Base-by-base conservation (phyloP, 2,888 invertebrate species). In the Graphium colonna region DNA sequence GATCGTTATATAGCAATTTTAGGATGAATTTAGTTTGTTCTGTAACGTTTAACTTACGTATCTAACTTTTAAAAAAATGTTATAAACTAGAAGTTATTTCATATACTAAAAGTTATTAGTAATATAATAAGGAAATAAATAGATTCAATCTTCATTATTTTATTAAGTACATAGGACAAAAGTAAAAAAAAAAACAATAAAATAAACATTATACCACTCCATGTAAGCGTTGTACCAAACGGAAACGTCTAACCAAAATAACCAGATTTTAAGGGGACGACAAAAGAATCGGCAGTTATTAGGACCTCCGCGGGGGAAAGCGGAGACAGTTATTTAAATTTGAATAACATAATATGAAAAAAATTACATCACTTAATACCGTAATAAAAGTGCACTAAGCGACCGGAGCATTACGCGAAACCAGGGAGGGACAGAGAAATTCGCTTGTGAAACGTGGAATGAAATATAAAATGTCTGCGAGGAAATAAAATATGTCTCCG, bases 241-340 rank as follows among this genome's bases (percentile, higher is more conserved):
- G 77, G 79, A 81, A 85, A 82, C 73, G 73, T 77, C 79, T 74
- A 79, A 82, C 81, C 78, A 79, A 83, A 84, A 82, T 81, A 86
- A 79, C 75, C 77, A 79, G 85, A 85, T 84, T 83, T 69, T 55
- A 75, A 72, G 83, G 82, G 84, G 79, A 40, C 53, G 83, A 76
- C 76, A 79, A 80, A 84, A 88, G 84, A 85, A 83, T 81, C 75
- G 76, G 74, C 72, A 77, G 78, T 79, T 78, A 81, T 75, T 77
- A 76, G 79, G 75, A 82, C 79, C 77, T 77, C 71, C 69, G 73
- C 75, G 69, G 79, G 87, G 88, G 88, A 84, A 85, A 87, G 83
- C 79, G 83, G 85, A 90, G 90, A 90, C 90, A 90, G 90, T 90
- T 90, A 90, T 90, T 90, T 90, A 90, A 90, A 90, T 90, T 90